Base-by-base conservation (phyloP, 2,797 vertebrate genomes). In the Cynopterus sphinx region DNA sequence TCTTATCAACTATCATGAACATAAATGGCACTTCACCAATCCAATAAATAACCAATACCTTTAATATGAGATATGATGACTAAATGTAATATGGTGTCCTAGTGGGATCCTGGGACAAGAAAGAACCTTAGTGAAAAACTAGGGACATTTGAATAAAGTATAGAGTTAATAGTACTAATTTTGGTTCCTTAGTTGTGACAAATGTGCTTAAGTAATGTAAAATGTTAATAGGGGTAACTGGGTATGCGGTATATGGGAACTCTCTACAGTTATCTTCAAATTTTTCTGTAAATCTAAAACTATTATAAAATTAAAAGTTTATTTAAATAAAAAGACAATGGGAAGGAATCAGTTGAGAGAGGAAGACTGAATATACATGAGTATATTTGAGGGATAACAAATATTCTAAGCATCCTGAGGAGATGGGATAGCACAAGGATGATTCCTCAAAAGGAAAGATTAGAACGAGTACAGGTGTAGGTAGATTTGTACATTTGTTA, bases 281-380 rank as follows among this genome's bases (percentile, higher is more conserved):
- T 87, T 82, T 88, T 85, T 89, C 88, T 89, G 5, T 46, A 91
- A 65, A 86, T 91, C 61, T 70, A 39, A 63, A 95, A 95, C 22
- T 77, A 77, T 28, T 59, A 36, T 81, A 75, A 94, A 92, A 78
- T 92, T 59, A 49, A 70, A 85, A 81, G 33, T 73, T 59, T 77
- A 79, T 17, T 31, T 86, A 90, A 82, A 78, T 68, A 91, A 59
- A 81, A 92, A 81, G 24, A 86, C 67, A 90, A 39, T 67, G 53
- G 33, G 19, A 78, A 94, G 68, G 41, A 82, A 11, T 86, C 31
- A 74, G 33, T 36, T 43, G 85, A 87, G 21, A 53, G 39, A 87
- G 6, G n/a, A 12, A 83, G 33, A 84, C 24, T 61, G 2, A 83
- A 43, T 53, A 90, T 24, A 89, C 3, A 0, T 13, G 15, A 28